These are phyloP conservation scores for Dendrocopos noguchii DNA, from an alignment of 2,113 vertebrate species.

Conservation along the genomic window DNA sequence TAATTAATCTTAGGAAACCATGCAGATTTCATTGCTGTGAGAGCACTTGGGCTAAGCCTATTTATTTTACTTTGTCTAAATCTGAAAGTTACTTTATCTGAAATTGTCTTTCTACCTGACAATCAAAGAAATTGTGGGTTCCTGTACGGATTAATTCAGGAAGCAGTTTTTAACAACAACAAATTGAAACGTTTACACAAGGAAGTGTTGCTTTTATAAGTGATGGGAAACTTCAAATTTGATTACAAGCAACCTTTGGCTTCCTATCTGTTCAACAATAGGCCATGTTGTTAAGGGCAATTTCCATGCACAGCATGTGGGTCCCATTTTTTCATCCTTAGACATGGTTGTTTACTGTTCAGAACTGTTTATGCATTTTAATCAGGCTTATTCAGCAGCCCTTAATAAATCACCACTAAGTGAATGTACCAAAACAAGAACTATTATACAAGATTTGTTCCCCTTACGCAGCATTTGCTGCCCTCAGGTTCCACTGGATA, in stretches of 20 bases:
- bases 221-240: slow-evolving; percentile 96
- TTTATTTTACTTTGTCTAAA: slow-evolving; percentile 50
- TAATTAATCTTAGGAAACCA: not conserved
- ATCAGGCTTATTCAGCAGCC: slow-evolving; percentile 84
- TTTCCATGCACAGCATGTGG: slow-evolving; percentile 99
- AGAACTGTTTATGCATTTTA: slow-evolving; percentile 87
- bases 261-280: slow-evolving; percentile 93
- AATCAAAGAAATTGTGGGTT: slow-evolving; percentile 71
- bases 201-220: slow-evolving; percentile 86
- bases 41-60: rapidly evolving
- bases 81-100: slow-evolving; percentile 27
- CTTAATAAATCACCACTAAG: slow-evolving; percentile 87
- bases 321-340: slow-evolving; percentile 87
- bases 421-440: slow-evolving; percentile 79
- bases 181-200: slow-evolving; percentile 85
- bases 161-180: slow-evolving; percentile 81
- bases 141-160: slow-evolving; percentile 75
- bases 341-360: slow-evolving; percentile 96
- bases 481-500: slow-evolving; percentile 60
- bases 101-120: slow-evolving; percentile 68
- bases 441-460: slow-evolving; percentile 72
- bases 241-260: slow-evolving; percentile 99
- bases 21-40: slow-evolving; percentile 9
- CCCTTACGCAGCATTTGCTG: slow-evolving; percentile 65
- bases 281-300: slow-evolving; percentile 95